A percentile compares a stretch with the other conserved stretches of the same genome.
phyloP scores from a whole-genome alignment of 2,888 invertebrate species.

The Melanchra persicariae region DNA sequence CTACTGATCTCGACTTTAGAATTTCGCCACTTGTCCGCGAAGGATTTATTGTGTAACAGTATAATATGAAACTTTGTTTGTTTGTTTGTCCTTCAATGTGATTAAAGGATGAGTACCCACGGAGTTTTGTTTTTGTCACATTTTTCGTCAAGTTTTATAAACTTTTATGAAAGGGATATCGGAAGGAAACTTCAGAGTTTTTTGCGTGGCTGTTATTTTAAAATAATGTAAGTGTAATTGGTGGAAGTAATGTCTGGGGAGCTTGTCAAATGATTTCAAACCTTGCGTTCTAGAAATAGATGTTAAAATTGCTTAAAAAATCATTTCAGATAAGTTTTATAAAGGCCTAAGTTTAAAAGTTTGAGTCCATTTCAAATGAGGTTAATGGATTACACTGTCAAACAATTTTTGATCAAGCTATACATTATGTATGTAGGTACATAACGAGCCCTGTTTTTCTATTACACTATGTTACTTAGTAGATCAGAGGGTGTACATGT shows the following conservation, averaged over 20 bases:
- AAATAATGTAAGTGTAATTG: conserved; percentile 38
- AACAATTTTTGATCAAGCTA: background rate
- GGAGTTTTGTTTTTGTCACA: conserved; percentile 51
- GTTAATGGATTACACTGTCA: background rate
- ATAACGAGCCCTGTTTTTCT: too few relatives aligned
- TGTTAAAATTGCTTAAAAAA: background rate
- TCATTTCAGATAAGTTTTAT: too few relatives aligned
- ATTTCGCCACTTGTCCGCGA: conserved; percentile 69
- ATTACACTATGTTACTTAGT: too few relatives aligned
- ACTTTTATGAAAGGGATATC: conserved; percentile 50
- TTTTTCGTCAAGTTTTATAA: conserved; percentile 49
- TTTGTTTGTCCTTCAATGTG: conserved; percentile 63
- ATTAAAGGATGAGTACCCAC: conserved; percentile 59
- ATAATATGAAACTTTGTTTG: conserved; percentile 69
- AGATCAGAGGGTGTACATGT: too few relatives aligned
- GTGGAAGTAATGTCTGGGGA: conserved; percentile 27
- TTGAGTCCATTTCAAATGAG: background rate
- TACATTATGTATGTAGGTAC: too few relatives aligned
- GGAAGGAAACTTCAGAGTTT: conserved; percentile 20
- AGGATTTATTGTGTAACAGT: conserved; percentile 68
- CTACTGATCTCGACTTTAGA: conserved; percentile 69
- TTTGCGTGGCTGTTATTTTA: conserved; percentile 14
- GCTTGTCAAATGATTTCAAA: conserved; percentile 4
- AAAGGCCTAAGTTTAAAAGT: background rate
- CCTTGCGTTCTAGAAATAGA: background rate